Evolutionary conservation across 2,888 invertebrate species (phyloP).

Genomic region (Eristalis intricaria): DNA sequence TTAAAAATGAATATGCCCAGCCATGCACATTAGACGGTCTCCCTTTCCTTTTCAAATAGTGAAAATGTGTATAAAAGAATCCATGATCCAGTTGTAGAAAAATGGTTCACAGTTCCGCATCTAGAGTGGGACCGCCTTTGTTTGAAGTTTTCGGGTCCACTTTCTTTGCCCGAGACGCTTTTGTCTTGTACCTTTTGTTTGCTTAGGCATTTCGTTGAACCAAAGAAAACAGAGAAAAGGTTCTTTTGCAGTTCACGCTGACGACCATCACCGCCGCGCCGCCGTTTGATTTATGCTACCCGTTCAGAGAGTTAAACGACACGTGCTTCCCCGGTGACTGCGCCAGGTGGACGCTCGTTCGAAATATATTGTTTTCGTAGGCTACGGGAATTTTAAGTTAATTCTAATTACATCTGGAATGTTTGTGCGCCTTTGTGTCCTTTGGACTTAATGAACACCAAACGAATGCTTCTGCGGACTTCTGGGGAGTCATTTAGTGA

Average conservation of each 20-base stretch:
- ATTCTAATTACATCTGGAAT: background rate
- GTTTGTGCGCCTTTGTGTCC: background rate
- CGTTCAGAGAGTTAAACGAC: background rate
- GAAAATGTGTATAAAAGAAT: background rate
- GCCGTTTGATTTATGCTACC: background rate
- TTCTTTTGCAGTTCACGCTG: background rate
- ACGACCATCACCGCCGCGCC: background rate
- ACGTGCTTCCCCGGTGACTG: background rate
- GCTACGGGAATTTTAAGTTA: background rate
- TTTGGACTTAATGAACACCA: background rate
- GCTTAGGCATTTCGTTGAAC: background rate
- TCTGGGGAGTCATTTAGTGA: background rate
- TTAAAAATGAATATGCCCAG: background rate
- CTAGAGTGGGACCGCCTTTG: background rate
- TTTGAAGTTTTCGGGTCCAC: constrained; percentile 1
- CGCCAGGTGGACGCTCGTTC: background rate
- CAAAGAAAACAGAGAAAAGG: background rate
- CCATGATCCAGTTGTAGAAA: background rate
- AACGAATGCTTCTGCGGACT: background rate
- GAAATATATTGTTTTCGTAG: background rate
- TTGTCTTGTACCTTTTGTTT: background rate
- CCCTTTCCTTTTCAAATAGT: background rate
- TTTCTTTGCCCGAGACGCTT: background rate
- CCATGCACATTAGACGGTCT: background rate
- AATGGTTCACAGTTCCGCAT: constrained; percentile 1